A percentile compares a stretch with the other conserved stretches of the same genome.
Conservation (phyloP, 2,888 invertebrate genomes). For the Dioctria rufipes region DNA sequence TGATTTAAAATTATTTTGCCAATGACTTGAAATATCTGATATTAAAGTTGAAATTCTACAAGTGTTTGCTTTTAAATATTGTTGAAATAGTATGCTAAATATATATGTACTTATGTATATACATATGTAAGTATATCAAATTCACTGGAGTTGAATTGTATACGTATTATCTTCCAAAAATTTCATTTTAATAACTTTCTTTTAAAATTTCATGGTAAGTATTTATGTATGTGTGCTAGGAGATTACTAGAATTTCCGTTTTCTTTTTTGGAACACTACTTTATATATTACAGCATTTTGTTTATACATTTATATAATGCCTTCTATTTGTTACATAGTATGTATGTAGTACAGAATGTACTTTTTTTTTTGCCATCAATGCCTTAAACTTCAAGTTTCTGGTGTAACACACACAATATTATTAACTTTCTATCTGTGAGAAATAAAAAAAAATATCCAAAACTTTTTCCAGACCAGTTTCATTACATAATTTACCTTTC, state of each 20-base stretch:
- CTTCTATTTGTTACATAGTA: neutral
- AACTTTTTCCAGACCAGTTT: constrained; percentile 25
- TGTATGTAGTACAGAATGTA: neutral
- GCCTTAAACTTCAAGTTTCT: constrained; percentile 19
- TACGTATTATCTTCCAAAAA: constrained; percentile 8
- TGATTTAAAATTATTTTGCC: too few relatives aligned
- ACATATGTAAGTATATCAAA: constrained; percentile 33
- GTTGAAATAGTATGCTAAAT: constrained; percentile 32
- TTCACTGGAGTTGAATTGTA: constrained; percentile 31
- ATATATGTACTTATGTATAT: too few relatives aligned
- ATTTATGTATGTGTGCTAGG: constrained; percentile 5
- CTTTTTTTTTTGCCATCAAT: constrained; percentile 2
- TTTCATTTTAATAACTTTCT: constrained; percentile 7
- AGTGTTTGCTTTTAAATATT: neutral
- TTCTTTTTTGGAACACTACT: neutral
- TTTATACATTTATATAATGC: constrained; percentile 1
- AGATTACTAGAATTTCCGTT: constrained; percentile 30
- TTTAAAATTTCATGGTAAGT: constrained; percentile 2
- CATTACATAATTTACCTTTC: constrained; percentile 51
- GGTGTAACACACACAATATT: neutral
- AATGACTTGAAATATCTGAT: too few relatives aligned
- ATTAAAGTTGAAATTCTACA: too few relatives aligned
- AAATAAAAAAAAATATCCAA: constrained; percentile 44
- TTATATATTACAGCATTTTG: constrained; percentile 11
- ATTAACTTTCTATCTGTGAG: constrained; percentile 36